A percentile compares a stretch with the other conserved stretches of the same genome.
phyloP scores from a whole-genome alignment of 2,113 vertebrate genomes.

The Ciconia stormi region DNA sequence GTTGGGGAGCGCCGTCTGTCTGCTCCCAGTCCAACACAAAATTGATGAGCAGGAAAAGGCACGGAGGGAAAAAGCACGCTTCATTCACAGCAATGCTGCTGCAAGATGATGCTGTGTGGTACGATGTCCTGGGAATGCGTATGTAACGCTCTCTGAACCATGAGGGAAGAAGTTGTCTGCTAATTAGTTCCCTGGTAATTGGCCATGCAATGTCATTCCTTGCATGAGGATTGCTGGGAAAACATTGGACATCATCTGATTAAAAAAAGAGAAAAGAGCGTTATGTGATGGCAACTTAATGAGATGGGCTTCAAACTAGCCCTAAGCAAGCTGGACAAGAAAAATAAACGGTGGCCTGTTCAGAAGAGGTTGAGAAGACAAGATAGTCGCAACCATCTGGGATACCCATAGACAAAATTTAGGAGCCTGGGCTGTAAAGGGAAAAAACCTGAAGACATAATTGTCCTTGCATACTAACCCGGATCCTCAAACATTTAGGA shows the following conservation, averaged over 20 bases:
- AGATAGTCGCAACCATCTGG: not conserved
- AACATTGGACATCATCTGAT: not conserved
- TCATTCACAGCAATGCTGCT: not conserved
- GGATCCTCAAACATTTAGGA: not conserved
- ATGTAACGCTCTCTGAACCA: not conserved
- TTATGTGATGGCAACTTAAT: not conserved
- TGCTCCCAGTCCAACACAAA: not conserved
- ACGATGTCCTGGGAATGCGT: not conserved
- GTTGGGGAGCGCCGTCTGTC: rapidly evolving
- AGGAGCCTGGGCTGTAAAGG: not conserved
- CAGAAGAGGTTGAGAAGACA: not conserved
- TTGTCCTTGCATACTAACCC: not conserved
- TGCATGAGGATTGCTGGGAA: not conserved
- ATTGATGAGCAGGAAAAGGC: not conserved
- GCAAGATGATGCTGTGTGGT: not conserved
- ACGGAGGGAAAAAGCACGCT: not conserved
- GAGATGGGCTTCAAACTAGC: not conserved
- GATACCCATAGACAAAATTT: not conserved
- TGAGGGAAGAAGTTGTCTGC: not conserved
- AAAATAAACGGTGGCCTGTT: not conserved
- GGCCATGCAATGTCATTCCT: not conserved
- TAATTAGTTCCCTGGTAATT: conserved; percentile 8
- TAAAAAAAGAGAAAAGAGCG: not conserved
- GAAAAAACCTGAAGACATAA: not conserved
- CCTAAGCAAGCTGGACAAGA: not conserved